Conservation (phyloP, 2,113 vertebrate genomes). For the Ranitomeya variabilis region DNA sequence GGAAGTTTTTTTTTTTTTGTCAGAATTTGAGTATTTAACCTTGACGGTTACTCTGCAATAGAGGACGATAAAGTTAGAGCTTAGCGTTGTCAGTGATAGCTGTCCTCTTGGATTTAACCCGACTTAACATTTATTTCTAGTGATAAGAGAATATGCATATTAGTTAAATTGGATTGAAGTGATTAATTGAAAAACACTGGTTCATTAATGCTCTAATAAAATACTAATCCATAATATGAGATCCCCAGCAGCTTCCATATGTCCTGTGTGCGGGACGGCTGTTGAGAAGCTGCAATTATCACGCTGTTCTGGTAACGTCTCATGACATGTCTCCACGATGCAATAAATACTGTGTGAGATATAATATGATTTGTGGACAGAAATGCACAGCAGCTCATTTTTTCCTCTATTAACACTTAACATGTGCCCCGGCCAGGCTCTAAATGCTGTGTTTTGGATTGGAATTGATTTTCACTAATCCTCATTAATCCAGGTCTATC, state of each 20-base stretch:
- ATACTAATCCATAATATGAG: not conserved
- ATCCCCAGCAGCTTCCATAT: constrained; percentile 1
- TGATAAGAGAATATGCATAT: not conserved
- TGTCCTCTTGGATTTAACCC: too few relatives aligned
- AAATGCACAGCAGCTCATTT: constrained; percentile 8
- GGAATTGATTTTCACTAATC: constrained; percentile 34
- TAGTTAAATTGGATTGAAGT: not conserved
- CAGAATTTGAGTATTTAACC: too few relatives aligned
- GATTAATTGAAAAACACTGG: not conserved
- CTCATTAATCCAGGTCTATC: constrained; percentile 33
- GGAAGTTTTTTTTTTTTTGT: too few relatives aligned
- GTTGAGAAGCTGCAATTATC: not conserved
- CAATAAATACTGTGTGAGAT: not conserved
- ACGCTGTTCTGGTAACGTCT: not conserved
- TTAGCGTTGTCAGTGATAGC: too few relatives aligned
- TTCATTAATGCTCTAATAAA: not conserved
- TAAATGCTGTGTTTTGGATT: constrained; percentile 1
- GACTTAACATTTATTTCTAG: too few relatives aligned
- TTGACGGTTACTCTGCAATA: too few relatives aligned
- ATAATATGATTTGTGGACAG: constrained; percentile 5
- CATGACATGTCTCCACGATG: not conserved
- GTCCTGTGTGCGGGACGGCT: not conserved
- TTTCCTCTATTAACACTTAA: not conserved
- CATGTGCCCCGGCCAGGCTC: not conserved
- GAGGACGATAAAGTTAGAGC: too few relatives aligned